Evolutionary conservation across 2,888 invertebrate species (phyloP).

Genomic region (Agriopis marginaria): DNA sequence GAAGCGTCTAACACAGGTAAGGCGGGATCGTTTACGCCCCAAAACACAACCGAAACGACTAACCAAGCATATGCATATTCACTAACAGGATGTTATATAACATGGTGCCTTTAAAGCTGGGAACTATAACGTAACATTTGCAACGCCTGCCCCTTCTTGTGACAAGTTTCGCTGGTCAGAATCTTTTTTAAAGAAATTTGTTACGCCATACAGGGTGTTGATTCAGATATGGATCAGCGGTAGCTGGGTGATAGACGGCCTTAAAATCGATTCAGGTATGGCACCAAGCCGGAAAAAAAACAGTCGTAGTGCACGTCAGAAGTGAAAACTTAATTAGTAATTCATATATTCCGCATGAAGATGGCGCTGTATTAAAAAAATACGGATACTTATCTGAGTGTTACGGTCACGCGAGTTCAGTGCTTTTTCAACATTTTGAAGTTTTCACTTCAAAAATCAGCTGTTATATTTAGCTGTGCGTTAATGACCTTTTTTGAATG

Average conservation of each 20-base stretch:
- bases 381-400: too few relatives aligned
- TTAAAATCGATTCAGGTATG: background rate
- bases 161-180: background rate
- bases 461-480: background rate
- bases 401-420: too few relatives aligned
- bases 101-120: background rate
- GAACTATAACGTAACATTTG: background rate
- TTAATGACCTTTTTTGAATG: background rate
- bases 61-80: slow-evolving; percentile 37
- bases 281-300: background rate
- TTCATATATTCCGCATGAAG: too few relatives aligned
- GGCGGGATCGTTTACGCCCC: slow-evolving; percentile 64
- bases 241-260: background rate
- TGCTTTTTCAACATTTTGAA: too few relatives aligned
- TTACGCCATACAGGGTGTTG: background rate
- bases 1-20: slow-evolving; percentile 76
- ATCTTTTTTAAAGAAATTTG: background rate
- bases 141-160: background rate
- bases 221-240: background rate
- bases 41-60: slow-evolving; percentile 57
- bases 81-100: slow-evolving; percentile 25
- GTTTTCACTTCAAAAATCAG: background rate
- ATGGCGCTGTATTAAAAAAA: too few relatives aligned
- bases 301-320: too few relatives aligned
- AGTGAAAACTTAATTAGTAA: too few relatives aligned